Percentiles rank a stretch among this genome's conserved stretches.
phyloP scores from a whole-genome alignment of 2,113 vertebrate species.

The Phalacrocorax brasilianus region DNA sequence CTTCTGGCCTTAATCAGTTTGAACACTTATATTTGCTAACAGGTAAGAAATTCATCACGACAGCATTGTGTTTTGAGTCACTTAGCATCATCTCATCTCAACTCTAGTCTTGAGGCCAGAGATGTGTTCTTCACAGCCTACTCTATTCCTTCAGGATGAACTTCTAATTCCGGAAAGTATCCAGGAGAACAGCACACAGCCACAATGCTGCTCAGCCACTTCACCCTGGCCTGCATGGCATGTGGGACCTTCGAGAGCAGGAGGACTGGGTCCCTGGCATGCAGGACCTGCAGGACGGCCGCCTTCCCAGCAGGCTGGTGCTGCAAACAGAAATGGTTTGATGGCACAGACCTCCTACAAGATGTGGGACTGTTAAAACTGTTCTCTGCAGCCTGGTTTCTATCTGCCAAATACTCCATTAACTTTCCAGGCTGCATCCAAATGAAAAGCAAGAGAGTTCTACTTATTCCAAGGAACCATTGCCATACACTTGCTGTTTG shows the following conservation, averaged over 20 bases:
- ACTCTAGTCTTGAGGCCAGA: not conserved
- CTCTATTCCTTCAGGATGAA: not conserved
- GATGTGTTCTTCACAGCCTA: not conserved
- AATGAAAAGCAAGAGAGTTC: not conserved
- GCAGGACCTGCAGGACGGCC: not conserved
- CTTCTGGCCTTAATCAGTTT: not conserved
- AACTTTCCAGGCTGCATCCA: not conserved
- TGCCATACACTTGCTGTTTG: not conserved
- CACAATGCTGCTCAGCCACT: accelerated
- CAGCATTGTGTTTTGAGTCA: not conserved
- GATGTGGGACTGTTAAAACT: not conserved
- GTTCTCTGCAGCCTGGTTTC: not conserved
- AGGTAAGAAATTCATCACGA: not conserved
- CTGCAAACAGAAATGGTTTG: not conserved
- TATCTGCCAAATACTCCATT: not conserved
- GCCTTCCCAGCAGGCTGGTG: not conserved
- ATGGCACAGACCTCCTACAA: not conserved
- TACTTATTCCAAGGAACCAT: not conserved
- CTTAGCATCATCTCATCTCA: not conserved
- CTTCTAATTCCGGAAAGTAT: not conserved
- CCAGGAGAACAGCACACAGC: not conserved
- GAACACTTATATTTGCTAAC: not conserved
- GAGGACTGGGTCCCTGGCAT: accelerated
- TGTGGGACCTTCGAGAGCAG: accelerated
- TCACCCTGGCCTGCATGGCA: not conserved